Conservation (phyloP, 2,888 invertebrate genomes). For the Brachynemurus nebulosus region DNA sequence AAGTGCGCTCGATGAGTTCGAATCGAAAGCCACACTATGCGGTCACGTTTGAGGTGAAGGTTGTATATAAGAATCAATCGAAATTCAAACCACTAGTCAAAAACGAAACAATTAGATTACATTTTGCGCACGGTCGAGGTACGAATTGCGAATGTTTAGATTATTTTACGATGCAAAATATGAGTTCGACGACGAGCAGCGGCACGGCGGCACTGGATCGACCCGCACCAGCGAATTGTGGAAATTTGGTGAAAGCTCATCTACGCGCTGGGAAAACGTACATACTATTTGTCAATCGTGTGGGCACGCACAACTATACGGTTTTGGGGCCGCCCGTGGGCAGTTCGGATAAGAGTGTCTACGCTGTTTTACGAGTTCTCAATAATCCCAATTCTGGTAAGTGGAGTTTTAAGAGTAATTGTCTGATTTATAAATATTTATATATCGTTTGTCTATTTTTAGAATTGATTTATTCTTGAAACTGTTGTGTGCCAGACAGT, state of each 20-base stretch:
- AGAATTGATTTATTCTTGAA: too few relatives aligned
- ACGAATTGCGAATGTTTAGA: slow-evolving; percentile 25
- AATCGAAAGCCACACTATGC: slow-evolving; percentile 43
- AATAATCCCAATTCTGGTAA: slow-evolving; percentile 5
- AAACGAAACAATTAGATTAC: slow-evolving; percentile 36
- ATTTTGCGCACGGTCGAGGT: slow-evolving; percentile 29
- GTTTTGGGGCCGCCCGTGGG: slow-evolving; percentile 39
- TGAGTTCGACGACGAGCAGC: slow-evolving; percentile 15
- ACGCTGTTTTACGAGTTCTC: slow-evolving; percentile 5
- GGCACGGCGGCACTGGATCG: slow-evolving; percentile 13
- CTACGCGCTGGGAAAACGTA: slow-evolving; percentile 42
- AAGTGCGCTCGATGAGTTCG: slow-evolving; percentile 46
- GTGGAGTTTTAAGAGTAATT: neutral
- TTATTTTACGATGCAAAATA: slow-evolving; percentile 21
- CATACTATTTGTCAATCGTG: slow-evolving; percentile 42
- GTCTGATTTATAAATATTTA: too few relatives aligned
- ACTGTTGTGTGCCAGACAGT: too few relatives aligned
- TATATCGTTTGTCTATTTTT: too few relatives aligned
- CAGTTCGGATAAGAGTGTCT: slow-evolving; percentile 22
- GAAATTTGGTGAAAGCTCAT: slow-evolving; percentile 38
- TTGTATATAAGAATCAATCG: slow-evolving; percentile 44
- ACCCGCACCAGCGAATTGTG: slow-evolving; percentile 6
- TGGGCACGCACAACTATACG: slow-evolving; percentile 41
- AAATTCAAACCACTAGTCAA: slow-evolving; percentile 30
- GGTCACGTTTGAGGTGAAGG: slow-evolving; percentile 49